Evolutionary conservation across 2,113 vertebrate species (phyloP), one percentile per base, ranked within the genome.

Genomic region (Phyllostomus discolor): DNA sequence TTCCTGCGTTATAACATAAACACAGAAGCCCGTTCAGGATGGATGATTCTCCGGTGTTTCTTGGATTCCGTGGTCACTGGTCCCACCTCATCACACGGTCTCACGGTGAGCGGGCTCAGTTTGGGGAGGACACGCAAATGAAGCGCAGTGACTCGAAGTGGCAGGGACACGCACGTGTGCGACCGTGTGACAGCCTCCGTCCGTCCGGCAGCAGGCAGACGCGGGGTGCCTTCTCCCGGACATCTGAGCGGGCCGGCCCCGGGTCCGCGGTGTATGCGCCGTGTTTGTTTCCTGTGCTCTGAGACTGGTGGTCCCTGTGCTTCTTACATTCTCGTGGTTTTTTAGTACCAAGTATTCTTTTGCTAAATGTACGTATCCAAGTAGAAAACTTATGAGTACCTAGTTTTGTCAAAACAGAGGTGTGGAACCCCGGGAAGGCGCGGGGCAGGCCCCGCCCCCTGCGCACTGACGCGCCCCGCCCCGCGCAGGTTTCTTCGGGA

Each of bases 401-500:
- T 20, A 66, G 66, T 97, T 82, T 93, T 82, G 75, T 69, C 33
- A 59, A 89, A 93, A 66, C 72, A 24, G 43, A 78, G 81, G 17
- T 80, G 64, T 81, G 41, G 43, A 90, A 50, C 33, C 52, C 73
- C 50, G 82, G 26, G 8, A 78, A 87, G 31, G 46, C 57, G 52
- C 54, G 10, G 38, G 46, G 17, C 81, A 57, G 62, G 16, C 87
- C 33, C 76, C n/a, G 38, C 35, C 76, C 64, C 38, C 38, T 41
- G 38, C 38, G 70, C 33, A 20, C 38, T 95, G 59, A 95, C 35
- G 16, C 72, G 75, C 73, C 4, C 46, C 16, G 22, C 85, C 97
- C 87, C 98, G 22, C 97, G 76, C 96, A 99, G 99, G 99, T 85
- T 98, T 99, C 98, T 99, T 99, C 95, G 99, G 99, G 64, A 98